Evolutionary conservation across 2,797 vertebrate genomes (phyloP).

Genomic region (Aselliscus stoliczkanus): DNA sequence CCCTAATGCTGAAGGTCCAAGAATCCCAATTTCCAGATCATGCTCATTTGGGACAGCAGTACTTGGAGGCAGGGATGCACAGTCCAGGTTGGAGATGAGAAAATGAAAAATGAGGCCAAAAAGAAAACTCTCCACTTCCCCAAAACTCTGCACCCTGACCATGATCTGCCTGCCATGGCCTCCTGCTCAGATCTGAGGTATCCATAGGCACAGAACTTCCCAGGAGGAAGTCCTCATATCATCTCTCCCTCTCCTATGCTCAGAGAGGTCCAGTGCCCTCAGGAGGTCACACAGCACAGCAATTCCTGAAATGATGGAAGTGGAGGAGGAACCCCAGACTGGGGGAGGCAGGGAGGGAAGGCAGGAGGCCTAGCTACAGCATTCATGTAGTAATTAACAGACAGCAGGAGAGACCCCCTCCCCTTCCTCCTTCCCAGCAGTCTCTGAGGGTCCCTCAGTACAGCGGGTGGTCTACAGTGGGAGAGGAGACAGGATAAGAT

Average conservation of each 20-base stretch:
- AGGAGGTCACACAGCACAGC: neutral
- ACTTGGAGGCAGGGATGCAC: neutral
- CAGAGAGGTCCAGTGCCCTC: neutral
- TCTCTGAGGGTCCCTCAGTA: neutral
- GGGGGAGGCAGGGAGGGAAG: fast-evolving
- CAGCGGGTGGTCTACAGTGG: neutral
- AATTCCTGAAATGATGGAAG: neutral
- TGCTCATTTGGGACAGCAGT: neutral
- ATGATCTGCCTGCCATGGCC: neutral
- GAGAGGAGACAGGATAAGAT: neutral
- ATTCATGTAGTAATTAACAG: neutral
- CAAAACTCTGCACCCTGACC: neutral
- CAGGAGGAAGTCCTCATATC: neutral
- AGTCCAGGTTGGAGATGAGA: neutral
- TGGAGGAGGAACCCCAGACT: neutral
- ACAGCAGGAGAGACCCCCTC: neutral
- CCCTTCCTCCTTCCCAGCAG: neutral
- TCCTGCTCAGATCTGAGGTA: fast-evolving
- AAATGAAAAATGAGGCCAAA: neutral
- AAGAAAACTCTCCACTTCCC: neutral
- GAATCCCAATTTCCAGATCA: neutral
- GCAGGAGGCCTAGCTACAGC: neutral
- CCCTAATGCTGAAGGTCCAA: neutral
- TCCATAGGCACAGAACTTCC: neutral
- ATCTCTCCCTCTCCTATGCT: neutral